These are phyloP conservation scores for Tachina grossa DNA, from an alignment of 2,888 invertebrate species.

Conservation along the genomic window DNA sequence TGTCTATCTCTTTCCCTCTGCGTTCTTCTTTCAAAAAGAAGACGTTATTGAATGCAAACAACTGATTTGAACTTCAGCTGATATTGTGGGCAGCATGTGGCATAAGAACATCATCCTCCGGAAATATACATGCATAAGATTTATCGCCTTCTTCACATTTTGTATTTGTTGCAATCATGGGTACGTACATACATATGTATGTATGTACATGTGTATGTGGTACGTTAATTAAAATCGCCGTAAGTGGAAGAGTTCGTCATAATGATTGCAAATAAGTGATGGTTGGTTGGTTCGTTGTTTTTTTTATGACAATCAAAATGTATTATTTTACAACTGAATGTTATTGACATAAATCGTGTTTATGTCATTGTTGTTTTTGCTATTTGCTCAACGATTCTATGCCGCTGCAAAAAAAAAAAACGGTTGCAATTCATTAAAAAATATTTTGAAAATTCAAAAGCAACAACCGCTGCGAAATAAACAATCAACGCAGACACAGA, in stretches of 20 bases:
- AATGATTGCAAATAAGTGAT: constrained; percentile 3
- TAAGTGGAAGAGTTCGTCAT: neutral
- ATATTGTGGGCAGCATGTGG: constrained; percentile 37
- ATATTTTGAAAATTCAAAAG: neutral
- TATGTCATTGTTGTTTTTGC: constrained; percentile 29
- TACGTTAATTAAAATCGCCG: constrained; percentile 1
- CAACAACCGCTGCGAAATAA: constrained; percentile 1
- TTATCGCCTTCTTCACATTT: constrained; percentile 8
- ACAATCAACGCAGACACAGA: constrained; percentile 16
- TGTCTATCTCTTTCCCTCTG: no score
- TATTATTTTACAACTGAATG: constrained; percentile 53
- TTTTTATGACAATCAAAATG: constrained; percentile 50
- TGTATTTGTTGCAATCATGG: constrained; percentile 10
- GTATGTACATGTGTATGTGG: neutral
- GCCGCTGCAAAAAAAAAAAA: constrained; percentile 2
- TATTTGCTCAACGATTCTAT: constrained; percentile 33
- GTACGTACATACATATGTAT: neutral
- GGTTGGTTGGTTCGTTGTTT: constrained; percentile 2
- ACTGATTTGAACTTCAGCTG: constrained; percentile 52
- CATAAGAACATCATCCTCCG: constrained; percentile 43
- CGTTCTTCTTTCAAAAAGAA: neutral
- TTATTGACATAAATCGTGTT: constrained; percentile 71
- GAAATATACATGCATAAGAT: constrained; percentile 12
- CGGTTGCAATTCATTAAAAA: constrained; percentile 35
- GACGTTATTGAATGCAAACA: constrained; percentile 43